These are phyloP conservation scores for Tholera decimalis DNA, from an alignment of 2,888 invertebrate species.

Conservation along the genomic window DNA sequence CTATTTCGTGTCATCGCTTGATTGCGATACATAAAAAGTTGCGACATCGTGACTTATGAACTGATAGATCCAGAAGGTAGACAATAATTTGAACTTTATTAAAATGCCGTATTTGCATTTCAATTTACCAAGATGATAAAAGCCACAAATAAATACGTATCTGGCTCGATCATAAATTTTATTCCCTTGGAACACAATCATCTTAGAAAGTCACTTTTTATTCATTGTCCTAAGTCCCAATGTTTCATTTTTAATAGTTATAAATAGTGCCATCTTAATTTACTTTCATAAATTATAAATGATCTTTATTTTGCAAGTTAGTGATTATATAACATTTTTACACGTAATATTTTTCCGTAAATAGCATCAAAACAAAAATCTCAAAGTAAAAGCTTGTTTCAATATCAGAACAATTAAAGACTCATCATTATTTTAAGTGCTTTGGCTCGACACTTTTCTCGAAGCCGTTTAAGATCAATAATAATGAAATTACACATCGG, in stretches of 20 bases:
- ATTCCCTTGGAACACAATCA: constrained; percentile 6
- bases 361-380: neutral
- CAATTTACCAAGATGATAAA: constrained; percentile 18
- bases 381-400: constrained; percentile 36
- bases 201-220: neutral
- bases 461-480: constrained; percentile 37
- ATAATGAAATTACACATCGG: constrained; percentile 38
- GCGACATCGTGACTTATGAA: constrained; percentile 30
- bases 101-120: constrained; percentile 38
- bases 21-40: constrained; percentile 56
- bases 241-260: neutral
- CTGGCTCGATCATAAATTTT: constrained; percentile 23
- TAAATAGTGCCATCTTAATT: neutral
- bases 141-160: no score
- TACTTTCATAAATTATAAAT: no score
- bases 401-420: constrained; percentile 27
- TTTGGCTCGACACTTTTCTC: constrained; percentile 4
- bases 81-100: constrained; percentile 43
- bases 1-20: constrained; percentile 75
- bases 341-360: no score
- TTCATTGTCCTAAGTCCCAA: neutral
- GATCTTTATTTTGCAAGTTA: no score
- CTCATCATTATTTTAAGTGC: constrained; percentile 35
- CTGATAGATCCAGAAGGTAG: constrained; percentile 1
- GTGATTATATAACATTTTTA: no score